These are phyloP conservation scores for Tetranychus cinnabarinus DNA, from an alignment of 1,140 invertebrate species.

Conservation along the genomic window DNA sequence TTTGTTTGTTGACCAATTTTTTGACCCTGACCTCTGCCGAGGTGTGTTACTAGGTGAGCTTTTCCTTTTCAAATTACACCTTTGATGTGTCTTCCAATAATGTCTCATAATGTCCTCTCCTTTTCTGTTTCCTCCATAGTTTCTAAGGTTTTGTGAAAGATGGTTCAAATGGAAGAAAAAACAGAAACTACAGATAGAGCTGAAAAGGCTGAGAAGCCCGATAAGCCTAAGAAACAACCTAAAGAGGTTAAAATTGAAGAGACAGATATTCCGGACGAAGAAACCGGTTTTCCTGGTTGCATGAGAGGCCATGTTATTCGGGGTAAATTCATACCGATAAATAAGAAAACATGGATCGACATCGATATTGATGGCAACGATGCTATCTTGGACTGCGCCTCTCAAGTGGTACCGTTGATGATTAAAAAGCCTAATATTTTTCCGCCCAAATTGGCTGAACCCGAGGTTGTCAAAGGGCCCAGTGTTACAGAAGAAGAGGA, in stretches of 20 bases:
- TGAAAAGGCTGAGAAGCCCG: too few relatives aligned
- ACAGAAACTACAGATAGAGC: too few relatives aligned
- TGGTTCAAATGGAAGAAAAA: too few relatives aligned
- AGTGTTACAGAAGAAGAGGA: slow-evolving; percentile 3
- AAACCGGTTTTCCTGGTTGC: neutral
- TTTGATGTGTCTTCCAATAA: too few relatives aligned
- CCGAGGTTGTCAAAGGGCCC: neutral
- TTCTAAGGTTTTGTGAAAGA: too few relatives aligned
- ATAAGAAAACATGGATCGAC: slow-evolving; percentile 6
- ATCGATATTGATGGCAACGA: slow-evolving; percentile 10
- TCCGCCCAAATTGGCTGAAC: slow-evolving; percentile 7
- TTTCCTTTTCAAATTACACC: too few relatives aligned
- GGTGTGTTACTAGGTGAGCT: too few relatives aligned
- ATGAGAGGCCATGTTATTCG: neutral
- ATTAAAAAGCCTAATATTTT: slow-evolving; percentile 13
- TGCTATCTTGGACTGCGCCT: slow-evolving; percentile 15
- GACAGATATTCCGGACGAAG: neutral
- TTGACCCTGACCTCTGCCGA: too few relatives aligned
- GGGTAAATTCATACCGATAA: slow-evolving; percentile 8
- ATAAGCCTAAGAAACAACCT: too few relatives aligned
- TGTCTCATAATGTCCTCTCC: too few relatives aligned
- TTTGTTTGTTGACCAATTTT: too few relatives aligned
- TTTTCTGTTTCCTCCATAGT: too few relatives aligned
- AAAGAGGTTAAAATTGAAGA: neutral
- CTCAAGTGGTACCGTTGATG: slow-evolving; percentile 14